Conservation (phyloP, 2,888 invertebrate species). For the Noctuana brunneofusca region DNA sequence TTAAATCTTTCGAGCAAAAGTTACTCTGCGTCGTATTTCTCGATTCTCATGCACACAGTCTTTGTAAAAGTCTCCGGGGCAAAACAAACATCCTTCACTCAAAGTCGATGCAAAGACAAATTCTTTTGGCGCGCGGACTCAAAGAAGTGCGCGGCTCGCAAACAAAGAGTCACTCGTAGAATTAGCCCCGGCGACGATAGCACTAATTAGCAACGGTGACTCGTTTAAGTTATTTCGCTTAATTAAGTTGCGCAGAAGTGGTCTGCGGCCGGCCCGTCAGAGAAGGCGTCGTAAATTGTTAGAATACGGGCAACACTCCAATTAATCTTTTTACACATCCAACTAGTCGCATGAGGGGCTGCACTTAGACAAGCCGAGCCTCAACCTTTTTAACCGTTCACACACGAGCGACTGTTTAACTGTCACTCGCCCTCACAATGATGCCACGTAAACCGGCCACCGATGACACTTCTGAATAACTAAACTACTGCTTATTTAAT, state of each 20-base stretch:
- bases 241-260: constrained; percentile 82
- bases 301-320: constrained; percentile 79
- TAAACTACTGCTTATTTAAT: constrained; percentile 33
- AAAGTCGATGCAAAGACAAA: constrained; percentile 79
- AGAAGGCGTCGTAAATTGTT: constrained; percentile 78
- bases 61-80: constrained; percentile 57
- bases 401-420: constrained; percentile 47
- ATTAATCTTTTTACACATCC: constrained; percentile 83
- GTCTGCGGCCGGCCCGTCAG: constrained; percentile 77
- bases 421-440: constrained; percentile 38
- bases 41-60: constrained; percentile 41
- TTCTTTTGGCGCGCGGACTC: constrained; percentile 77
- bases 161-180: constrained; percentile 79
- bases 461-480: constrained; percentile 38
- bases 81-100: constrained; percentile 75
- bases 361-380: constrained; percentile 69
- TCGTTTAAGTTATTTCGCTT: constrained; percentile 82
- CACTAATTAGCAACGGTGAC: constrained; percentile 80
- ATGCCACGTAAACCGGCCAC: constrained; percentile 40
- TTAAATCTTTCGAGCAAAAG: constrained; percentile 14
- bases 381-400: constrained; percentile 62
- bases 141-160: constrained; percentile 72
- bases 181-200: constrained; percentile 76
- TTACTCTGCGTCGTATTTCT: constrained; percentile 37
- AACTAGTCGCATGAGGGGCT: constrained; percentile 73